These are phyloP conservation scores for Nomada lathburiana DNA, from an alignment of 2,888 invertebrate genomes.

Conservation along the genomic window DNA sequence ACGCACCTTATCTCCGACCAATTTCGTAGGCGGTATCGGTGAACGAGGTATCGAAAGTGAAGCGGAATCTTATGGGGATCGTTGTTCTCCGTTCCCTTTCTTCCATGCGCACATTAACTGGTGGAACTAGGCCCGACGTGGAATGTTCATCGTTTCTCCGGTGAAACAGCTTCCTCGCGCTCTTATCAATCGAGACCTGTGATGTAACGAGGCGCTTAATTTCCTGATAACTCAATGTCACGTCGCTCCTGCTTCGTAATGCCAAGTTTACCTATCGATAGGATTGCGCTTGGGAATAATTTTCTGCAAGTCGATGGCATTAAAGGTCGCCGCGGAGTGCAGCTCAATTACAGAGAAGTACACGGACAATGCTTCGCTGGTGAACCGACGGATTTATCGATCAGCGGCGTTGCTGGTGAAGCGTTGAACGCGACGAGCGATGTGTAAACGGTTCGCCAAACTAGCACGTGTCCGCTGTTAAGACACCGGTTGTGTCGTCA, in stretches of 20 bases:
- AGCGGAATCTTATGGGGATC: constrained; percentile 28
- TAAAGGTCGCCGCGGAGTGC: too few species aligned
- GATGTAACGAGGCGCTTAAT: constrained; percentile 38
- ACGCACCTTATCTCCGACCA: not conserved
- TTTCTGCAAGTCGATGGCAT: too few species aligned
- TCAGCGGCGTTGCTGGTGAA: constrained; percentile 14
- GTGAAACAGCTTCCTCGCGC: constrained; percentile 31
- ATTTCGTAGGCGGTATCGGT: constrained; percentile 3
- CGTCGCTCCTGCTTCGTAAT: constrained; percentile 5
- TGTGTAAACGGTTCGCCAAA: constrained; percentile 23
- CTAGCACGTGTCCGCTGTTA: constrained; percentile 23
- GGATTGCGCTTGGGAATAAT: too few species aligned
- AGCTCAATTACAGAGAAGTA: not conserved
- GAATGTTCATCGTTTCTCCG: not conserved
- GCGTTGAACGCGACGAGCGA: constrained; percentile 17
- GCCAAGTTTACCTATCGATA: not conserved
- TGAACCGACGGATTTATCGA: constrained; percentile 9
- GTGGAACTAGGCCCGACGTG: too few species aligned
- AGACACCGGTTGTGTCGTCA: constrained; percentile 39
- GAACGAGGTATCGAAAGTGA: constrained; percentile 2
- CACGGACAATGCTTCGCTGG: not conserved
- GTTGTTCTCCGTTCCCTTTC: not conserved
- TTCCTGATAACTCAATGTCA: constrained; percentile 46
- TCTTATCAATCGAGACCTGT: constrained; percentile 54
- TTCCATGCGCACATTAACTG: too few species aligned